Evolutionary conservation across 1,140 invertebrate genomes (phyloP).

Genomic region (Proctacanthus coquilletti): DNA sequence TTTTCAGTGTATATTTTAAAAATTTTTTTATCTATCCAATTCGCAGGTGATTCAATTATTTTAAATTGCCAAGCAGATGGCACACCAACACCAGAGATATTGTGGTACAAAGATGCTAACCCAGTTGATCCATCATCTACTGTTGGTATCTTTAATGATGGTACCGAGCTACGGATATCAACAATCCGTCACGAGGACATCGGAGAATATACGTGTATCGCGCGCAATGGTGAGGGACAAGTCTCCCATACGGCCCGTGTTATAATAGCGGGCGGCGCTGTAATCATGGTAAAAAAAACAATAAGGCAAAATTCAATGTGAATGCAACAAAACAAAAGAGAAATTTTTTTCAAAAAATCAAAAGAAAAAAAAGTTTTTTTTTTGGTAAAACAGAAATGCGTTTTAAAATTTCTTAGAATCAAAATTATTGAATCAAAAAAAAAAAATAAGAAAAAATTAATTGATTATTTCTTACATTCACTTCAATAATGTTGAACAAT

Average conservation of each 20-base stretch:
- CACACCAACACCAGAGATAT: constrained; percentile 76
- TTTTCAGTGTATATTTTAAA: no score
- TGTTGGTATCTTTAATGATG: constrained; percentile 77
- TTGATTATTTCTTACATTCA: no score
- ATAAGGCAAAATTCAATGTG: constrained; percentile 1
- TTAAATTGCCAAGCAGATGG: constrained; percentile 90
- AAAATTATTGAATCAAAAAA: no score
- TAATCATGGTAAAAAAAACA: constrained; percentile 45
- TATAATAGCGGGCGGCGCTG: constrained; percentile 79
- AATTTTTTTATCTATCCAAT: constrained; percentile 10
- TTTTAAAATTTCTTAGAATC: background rate
- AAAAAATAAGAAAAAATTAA: no score
- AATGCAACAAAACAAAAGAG: constrained; percentile 3
- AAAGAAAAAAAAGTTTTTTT: background rate
- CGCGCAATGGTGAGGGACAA: constrained; percentile 84
- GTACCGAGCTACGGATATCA: constrained; percentile 78
- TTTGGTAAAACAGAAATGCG: no score
- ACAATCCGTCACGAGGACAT: constrained; percentile 84
- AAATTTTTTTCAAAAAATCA: background rate
- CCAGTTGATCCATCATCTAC: constrained; percentile 73
- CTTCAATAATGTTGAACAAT: no score
- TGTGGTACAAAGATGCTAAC: constrained; percentile 81
- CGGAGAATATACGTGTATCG: constrained; percentile 88
- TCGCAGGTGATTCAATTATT: constrained; percentile 74
- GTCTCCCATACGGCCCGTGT: constrained; percentile 86